Evolutionary conservation across 2,797 vertebrate species (phyloP), one percentile per base, ranked within the genome.

Genomic region (Artibeus jamaicensis): DNA sequence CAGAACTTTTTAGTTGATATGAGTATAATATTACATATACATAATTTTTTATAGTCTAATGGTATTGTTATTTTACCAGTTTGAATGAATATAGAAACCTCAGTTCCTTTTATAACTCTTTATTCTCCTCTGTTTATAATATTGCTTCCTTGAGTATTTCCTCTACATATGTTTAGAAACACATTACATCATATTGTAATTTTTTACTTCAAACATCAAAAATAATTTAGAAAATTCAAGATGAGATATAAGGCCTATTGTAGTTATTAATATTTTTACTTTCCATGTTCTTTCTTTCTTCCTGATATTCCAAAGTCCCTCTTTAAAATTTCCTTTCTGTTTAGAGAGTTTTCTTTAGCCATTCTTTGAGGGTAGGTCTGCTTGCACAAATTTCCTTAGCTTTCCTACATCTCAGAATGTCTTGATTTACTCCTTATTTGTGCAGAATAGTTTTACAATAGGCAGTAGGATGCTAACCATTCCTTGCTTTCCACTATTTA

Each of bases 171-270:
- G 42, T 78, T 86, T 26, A 86, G 50, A 89, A 91, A 59, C 42
- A 48, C 9, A 19, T 74, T 59, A 93, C 32, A 53, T 21, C 42
- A 26, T 50, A 19, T 34, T 83, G 2, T 90, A 71, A 59, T 10
- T 84, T 95, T 74, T 91, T 57, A 42, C 48, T 94, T 86, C 57
- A 81, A 70, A 21, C n/a, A 94, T 83, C 29, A 62, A 73, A 86
- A n/a, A 74, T 70, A 88, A 79, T 81, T 91, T 86, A 65, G 87
- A 89, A 96, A 93, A 86, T 48, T 78, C 39, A 70, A 91, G 79
- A 91, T 22, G 34, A 39, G 24, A 94, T 22, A 29, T 42, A 83
- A 86, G 46, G 53, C 18, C 67, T 76, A 16, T 9, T 86, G 8
- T 78, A 68, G 91, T 89, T 91, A 62, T 21, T 6, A 26, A 39